Base-by-base conservation (phyloP, 64 coral and sea anemone species). In the Actinia tenebrosa region DNA sequence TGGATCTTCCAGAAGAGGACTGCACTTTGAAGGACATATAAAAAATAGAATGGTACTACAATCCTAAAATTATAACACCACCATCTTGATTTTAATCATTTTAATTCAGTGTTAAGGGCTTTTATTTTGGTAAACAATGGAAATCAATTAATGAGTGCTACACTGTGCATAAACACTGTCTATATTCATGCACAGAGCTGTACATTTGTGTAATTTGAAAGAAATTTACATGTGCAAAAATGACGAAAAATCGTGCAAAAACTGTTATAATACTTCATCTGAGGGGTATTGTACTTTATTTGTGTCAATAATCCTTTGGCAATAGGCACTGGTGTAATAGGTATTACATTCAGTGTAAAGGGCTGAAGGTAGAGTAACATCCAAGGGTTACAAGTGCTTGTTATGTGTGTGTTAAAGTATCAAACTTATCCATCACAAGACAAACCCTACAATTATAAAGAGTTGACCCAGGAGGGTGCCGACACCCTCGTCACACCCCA, bases 1-100 rank as follows among this genome's bases (percentile, higher is more conserved):
- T 45, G 96, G 93, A 10, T 98, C 96, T 3, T 90, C 88, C 14
- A 93, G 94, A 53, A 89, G 96, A 84, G 96, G 96, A 3, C 82
- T 89, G 9, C 90, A 95, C 10, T 90, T 98, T 87, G 96, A 98
- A 55, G 90, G 93, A 14, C 93, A 92, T 58, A 43, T 98, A 15
- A 95, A 95, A 63, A 94, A 90, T 37, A 89, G 90, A 25, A 87
- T 98, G 93, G 96, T 98, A 87, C 46, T 84, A 87, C 13, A 0
- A 0, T 37, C 11, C n/a, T 42, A 10, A 3, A 26, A 75, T 75
- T 30, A 75, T 50, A 50, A 50, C 47, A 50, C 7, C 47, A 50
- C 30, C 30, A 37, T 37, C 30, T 37, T 1, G 30, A 37, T 50
- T 50, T 4, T 50, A 50, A 50, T 50, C 3, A 50, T 50, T 50